These are phyloP conservation scores for Typhlichthys eigenmanni DNA, from an alignment of 2,797 vertebrate species.

Conservation along the genomic window DNA sequence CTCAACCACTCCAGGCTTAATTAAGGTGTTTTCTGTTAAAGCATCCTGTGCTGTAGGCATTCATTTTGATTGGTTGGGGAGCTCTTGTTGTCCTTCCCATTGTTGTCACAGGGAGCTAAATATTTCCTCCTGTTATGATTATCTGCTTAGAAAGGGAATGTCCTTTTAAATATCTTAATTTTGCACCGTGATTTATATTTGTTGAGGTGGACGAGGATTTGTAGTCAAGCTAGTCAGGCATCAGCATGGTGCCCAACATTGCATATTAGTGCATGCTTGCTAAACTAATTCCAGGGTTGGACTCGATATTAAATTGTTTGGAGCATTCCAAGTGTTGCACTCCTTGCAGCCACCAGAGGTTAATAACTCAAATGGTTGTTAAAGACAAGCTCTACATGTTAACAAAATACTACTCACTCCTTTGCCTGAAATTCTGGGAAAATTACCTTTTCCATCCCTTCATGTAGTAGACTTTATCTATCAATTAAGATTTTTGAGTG, in stretches of 20 bases:
- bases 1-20: constrained; percentile 31
- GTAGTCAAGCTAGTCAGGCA: constrained; percentile 45
- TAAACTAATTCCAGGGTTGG: constrained; percentile 17
- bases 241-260: constrained; percentile 5
- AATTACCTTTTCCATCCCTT: too few relatives aligned
- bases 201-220: constrained; percentile 25
- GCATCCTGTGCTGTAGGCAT: constrained; percentile 41
- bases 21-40: constrained; percentile 53
- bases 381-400: too few relatives aligned
- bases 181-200: constrained; percentile 50
- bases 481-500: too few relatives aligned
- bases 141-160: constrained; percentile 59
- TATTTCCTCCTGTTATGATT: not conserved
- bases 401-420: too few relatives aligned
- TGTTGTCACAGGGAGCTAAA: constrained; percentile 33
- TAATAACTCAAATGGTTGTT: too few relatives aligned
- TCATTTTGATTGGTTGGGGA: constrained; percentile 36
- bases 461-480: too few relatives aligned
- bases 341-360: not conserved
- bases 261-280: constrained; percentile 12
- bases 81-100: constrained; percentile 32
- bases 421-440: too few relatives aligned
- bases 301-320: not conserved
- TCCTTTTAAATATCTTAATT: constrained; percentile 53
- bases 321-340: not conserved